A percentile compares a stretch with the other conserved stretches of the same genome.
These are phyloP conservation scores for Chrysolophus pictus DNA, from an alignment of 2,797 vertebrate genomes.

Conservation along the genomic window DNA sequence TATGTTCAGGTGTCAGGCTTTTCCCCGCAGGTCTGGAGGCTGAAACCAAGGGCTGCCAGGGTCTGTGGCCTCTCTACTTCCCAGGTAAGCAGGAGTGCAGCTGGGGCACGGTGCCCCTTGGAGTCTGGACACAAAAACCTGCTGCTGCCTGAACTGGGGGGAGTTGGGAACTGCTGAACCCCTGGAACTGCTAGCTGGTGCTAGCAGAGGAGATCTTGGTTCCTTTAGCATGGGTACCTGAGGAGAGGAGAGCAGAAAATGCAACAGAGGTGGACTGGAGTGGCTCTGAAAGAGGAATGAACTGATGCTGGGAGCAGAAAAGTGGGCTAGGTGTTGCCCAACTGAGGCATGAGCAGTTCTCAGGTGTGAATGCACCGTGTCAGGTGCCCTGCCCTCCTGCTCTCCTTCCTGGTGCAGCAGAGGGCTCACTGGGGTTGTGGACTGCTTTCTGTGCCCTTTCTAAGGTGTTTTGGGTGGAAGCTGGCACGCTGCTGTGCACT, in stretches of 20 bases:
- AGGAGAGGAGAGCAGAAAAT: neutral
- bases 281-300: neutral
- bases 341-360: neutral
- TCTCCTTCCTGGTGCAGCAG: neutral
- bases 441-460: neutral
- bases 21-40: neutral
- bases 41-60: neutral
- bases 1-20: neutral
- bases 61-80: neutral
- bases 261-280: neutral
- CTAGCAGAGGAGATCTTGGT: neutral
- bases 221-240: neutral
- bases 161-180: neutral
- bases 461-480: neutral
- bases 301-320: neutral
- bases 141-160: neutral
- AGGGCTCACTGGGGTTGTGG: fast-evolving
- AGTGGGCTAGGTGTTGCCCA: too few relatives aligned
- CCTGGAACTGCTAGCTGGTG: neutral
- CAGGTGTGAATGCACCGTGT: neutral
- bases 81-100: neutral
- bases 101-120: fast-evolving
- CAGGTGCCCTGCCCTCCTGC: neutral
- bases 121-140: neutral
- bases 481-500: fast-evolving